Evolutionary conservation across 2,113 vertebrate species (phyloP).

Genomic region (Sylvia atricapilla): DNA sequence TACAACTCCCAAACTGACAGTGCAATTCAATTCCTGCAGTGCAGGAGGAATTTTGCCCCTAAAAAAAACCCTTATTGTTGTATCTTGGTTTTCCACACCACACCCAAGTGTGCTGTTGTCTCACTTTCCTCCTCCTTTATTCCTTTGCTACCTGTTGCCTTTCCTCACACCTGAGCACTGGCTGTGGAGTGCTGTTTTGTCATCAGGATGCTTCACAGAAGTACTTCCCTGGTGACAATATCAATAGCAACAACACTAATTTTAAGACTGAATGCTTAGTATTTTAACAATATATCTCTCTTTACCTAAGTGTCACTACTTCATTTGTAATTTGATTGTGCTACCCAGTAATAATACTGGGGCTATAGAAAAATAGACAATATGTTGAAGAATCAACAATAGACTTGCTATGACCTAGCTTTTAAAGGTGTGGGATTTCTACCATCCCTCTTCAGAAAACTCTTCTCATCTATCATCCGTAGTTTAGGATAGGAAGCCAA

Average conservation of each 20-base stretch:
- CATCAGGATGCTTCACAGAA: background rate
- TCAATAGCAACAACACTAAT: background rate
- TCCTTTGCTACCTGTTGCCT: background rate
- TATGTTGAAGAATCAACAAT: background rate
- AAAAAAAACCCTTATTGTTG: background rate
- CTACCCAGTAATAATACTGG: background rate
- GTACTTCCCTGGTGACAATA: background rate
- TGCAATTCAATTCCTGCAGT: background rate
- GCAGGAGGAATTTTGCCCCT: background rate
- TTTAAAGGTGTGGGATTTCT: background rate
- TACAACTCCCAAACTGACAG: background rate
- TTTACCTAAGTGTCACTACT: background rate
- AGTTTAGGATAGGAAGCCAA: background rate
- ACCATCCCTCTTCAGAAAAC: background rate
- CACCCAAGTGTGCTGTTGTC: accelerated
- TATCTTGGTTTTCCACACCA: background rate
- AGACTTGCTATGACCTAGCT: background rate
- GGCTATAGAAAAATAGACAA: background rate
- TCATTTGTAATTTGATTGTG: background rate
- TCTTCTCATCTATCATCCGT: background rate
- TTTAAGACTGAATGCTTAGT: background rate
- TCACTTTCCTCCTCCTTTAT: background rate
- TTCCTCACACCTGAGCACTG: background rate
- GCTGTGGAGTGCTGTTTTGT: background rate
- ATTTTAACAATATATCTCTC: background rate